Evolutionary conservation across 53 echinoderm and acorn worm species (phyloP), one percentile per base, ranked within the genome.

Genomic region (Luidia sarsii): DNA sequence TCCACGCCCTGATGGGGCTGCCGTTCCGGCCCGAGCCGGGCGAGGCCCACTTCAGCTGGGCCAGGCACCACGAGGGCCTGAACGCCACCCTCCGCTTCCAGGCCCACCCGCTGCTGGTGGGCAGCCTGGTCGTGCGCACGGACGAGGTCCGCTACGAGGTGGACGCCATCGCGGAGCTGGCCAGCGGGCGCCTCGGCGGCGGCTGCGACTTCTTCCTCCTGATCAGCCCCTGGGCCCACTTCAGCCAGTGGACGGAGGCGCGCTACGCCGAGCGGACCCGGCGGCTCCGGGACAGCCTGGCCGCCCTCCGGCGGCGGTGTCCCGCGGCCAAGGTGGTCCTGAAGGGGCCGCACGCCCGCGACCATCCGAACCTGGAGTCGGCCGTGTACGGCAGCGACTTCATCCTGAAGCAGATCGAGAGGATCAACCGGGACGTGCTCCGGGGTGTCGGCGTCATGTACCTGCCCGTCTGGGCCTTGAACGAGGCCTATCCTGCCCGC

Each of bases 161-260:
- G 0, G 80, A 90, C 31, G 33, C 86, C 4, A 25, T 90, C 19
- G 86, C 85, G 36, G 81, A 56, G 5, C 22, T 81, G 7, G 70
- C 56, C 63, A 16, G 39, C 34, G 25, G 57, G 0, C 49, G 49
- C 7, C 86, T 85, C 54, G 23, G 39, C 34, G 25, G 57, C 0
- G 37, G 49, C 7, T 90, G 90, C 54, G 80, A 85, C 50, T 81
- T 72, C 72, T 60, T 90, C 33, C 6, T 83, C 20, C 15, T 83
- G 27, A 37, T 83, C 1, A 71, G 83, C 22, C 90, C 90, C 35
- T 90, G 90, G 90, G 80, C 90, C 0, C 90, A 90, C 75, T 90
- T 80, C 37, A 80, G 52, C 31, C 73, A 80, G 8, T 90, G 90
- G 90, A 73, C 86, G 14, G 37, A 70, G 14, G 66, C 41, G 20